phyloP scores from a whole-genome alignment of 1,140 invertebrate genomes.

The Halyomorpha halys region DNA sequence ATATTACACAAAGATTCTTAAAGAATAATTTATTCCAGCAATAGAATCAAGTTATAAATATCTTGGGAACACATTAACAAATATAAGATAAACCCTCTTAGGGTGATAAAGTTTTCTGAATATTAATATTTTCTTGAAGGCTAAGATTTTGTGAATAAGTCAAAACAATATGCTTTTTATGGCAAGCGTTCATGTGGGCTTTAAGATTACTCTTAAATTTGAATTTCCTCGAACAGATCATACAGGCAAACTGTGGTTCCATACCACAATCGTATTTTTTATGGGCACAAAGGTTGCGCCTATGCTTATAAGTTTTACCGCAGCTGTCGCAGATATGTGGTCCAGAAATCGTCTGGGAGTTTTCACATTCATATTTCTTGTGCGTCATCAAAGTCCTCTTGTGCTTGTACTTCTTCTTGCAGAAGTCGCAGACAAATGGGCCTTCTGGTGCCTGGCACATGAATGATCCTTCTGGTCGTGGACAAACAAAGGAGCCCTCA shows the following conservation, averaged over 20 bases:
- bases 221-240: constrained; percentile 23
- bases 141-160: neutral
- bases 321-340: constrained; percentile 28
- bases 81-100: too few species aligned
- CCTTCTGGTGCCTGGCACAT: neutral
- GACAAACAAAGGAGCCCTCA: too few species aligned
- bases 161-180: constrained; percentile 13
- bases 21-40: too few species aligned
- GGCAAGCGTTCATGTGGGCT: constrained; percentile 17
- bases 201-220: constrained; percentile 24
- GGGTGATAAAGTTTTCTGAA: too few species aligned
- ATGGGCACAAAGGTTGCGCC: constrained; percentile 33
- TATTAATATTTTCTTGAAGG: too few species aligned
- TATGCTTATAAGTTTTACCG: constrained; percentile 29
- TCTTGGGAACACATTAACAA: too few species aligned
- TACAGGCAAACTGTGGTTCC: constrained; percentile 39
- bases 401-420: constrained; percentile 41
- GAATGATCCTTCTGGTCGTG: too few species aligned
- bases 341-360: neutral
- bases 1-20: too few species aligned
- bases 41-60: too few species aligned
- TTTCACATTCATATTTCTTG: constrained; percentile 44
- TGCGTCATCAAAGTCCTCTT: constrained; percentile 34
- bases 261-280: constrained; percentile 52
- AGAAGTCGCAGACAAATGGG: constrained; percentile 35